Evolutionary conservation across 2,797 vertebrate genomes (phyloP), one percentile per base, ranked within the genome.

Genomic region (Gymnodraco acuticeps): DNA sequence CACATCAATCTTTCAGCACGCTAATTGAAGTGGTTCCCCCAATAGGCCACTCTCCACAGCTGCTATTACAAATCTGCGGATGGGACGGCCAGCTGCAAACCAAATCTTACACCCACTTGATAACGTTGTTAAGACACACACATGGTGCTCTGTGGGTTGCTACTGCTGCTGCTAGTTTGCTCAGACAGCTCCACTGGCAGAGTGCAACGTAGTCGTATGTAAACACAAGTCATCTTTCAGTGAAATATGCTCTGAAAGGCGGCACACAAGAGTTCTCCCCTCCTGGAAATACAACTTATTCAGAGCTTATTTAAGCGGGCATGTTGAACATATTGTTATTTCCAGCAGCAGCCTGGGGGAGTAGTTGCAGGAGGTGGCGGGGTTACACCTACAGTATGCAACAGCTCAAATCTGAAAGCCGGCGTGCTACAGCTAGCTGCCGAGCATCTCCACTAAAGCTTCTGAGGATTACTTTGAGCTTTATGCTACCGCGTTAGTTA

Each of bases 1-100:
- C 88, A 84, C 81, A 89, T 91, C 71, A 91, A 90, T 93, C 89
- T 90, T 90, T 91, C 68, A 91, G 78, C 69, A 20, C 13, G 58
- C 79, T 90, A 89, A 92, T 86, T 90, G 86, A 89, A 90, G 88
- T 81, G 72, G 74, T 86, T 78, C 78, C 87, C 88, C 87, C 86
- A 68, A 84, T 15, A 85, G 83, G 73, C 87, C 77, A 11, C 75
- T 86, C 77, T 81, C 84, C 78, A 68, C 88, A 89, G 89, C 85
- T 83, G 86, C 78, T 85, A 63, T 85, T 86, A 89, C 84, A 84
- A 83, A 54, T 82, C 70, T 77, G 73, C 16, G 65, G 64, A 86
- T 55, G 73, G 74, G 84, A 80, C 64, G 66, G 70, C 83, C 85
- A 85, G 86, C 91, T 91, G 86, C 86, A 88, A 84, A 86, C 81